Conservation (phyloP, 2,797 vertebrate genomes). For the Hypotaenidia okinawae region DNA sequence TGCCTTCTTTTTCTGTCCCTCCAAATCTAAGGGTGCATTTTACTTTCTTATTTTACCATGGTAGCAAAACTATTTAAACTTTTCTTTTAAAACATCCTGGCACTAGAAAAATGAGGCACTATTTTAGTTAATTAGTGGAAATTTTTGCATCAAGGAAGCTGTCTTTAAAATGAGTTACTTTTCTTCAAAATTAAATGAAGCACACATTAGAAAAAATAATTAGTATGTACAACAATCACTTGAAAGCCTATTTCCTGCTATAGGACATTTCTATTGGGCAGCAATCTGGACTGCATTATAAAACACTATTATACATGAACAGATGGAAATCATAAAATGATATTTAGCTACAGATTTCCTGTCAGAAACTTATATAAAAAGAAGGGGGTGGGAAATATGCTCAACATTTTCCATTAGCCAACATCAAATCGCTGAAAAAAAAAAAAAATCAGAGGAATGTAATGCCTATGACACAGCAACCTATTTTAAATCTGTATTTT, state of each 20-base stretch:
- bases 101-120: background rate
- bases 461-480: constrained; percentile 11
- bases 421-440: constrained; percentile 56
- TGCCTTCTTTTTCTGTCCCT: background rate
- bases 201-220: constrained; percentile 72
- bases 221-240: constrained; percentile 71
- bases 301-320: constrained; percentile 75
- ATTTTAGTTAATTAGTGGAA: constrained; percentile 3
- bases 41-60: background rate
- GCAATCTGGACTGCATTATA: constrained; percentile 74
- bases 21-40: background rate
- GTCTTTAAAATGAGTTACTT: constrained; percentile 53
- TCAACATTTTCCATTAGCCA: constrained; percentile 72
- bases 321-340: constrained; percentile 80
- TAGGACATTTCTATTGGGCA: constrained; percentile 68
- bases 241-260: constrained; percentile 70
- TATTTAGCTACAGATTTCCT: constrained; percentile 80
- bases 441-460: background rate
- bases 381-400: constrained; percentile 21
- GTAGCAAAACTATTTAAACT: background rate
- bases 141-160: constrained; percentile 48
- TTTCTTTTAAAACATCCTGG: background rate
- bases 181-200: constrained; percentile 70
- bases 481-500: background rate
- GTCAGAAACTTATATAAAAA: constrained; percentile 76